Evolutionary conservation across 2,888 invertebrate species (phyloP), one percentile per base, ranked within the genome.

Genomic region (Eilema sororculum): DNA sequence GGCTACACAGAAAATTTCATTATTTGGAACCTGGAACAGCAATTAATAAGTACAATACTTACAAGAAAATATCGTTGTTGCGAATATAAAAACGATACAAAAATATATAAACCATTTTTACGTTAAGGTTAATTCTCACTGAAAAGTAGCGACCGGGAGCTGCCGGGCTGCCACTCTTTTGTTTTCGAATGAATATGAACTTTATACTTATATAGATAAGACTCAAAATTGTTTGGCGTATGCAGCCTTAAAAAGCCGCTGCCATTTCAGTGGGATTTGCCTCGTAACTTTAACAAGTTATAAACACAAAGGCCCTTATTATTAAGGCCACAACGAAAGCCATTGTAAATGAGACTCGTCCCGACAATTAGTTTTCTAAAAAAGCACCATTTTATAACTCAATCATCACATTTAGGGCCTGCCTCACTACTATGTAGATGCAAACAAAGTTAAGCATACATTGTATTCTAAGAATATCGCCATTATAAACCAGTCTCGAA

Each of bases 351-450:
- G 67, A 78, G 76, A 76, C 61, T 65, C 67, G 73, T 72, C 37
- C 63, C 57, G 61, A 73, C 56, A 74, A 58, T 56, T 71, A 71
- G 28, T 73, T 77, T 75, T 73, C 30, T 75, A 24, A 72, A 81
- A 76, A 82, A 84, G 84, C 84, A 84, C 84, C 84, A 80, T 80
- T 77, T 75, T 61, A 68, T 13, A 78, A 80, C 75, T 69, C 64
- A 77, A 72, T 57, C 73, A 68, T 81, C 75, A 76, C 75, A 72
- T 71, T 65, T 56, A 56, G 58, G 33, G 60, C 65, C 28, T 76
- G 71, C 68, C 74, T 72, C 77, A 78, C 69, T 77, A 79, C 72
- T 65, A 79, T 16, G n/a, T 52, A n/a, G 52, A 52, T n/a, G 52
- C 52, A 52, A 52, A n/a, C 5, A n/a, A 52, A 8, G 8, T 52